phyloP scores from a whole-genome alignment of 2,888 invertebrate species.

The Linyphia triangularis region DNA sequence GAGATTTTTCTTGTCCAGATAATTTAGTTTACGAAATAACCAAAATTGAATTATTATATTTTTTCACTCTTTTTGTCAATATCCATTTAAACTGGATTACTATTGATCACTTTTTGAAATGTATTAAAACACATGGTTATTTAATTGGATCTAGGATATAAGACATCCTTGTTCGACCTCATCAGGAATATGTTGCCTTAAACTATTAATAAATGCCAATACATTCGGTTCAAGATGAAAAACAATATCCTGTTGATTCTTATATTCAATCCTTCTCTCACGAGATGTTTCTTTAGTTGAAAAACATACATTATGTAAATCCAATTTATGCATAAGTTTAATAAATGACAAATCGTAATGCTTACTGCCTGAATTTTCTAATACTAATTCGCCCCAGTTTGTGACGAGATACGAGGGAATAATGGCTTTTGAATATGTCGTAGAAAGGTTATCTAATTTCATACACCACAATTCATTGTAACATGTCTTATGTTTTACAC shows the following conservation, averaged over 20 bases:
- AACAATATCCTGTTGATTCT: slow-evolving; percentile 1
- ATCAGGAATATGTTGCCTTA: background rate
- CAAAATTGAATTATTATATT: background rate
- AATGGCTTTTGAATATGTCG: background rate
- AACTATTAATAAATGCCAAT: background rate
- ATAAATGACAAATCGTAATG: background rate
- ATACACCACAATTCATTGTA: slow-evolving; percentile 1
- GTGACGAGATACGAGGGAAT: background rate
- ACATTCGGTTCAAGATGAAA: background rate
- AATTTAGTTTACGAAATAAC: background rate
- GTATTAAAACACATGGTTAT: background rate
- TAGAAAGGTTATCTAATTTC: background rate
- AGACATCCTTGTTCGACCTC: too few species aligned
- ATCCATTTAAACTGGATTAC: background rate
- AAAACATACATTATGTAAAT: slow-evolving; percentile 8
- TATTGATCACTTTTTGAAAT: background rate
- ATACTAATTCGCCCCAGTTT: background rate
- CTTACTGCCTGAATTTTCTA: background rate
- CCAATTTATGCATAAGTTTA: background rate
- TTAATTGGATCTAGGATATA: background rate
- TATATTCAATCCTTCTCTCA: background rate
- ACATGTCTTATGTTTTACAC: background rate
- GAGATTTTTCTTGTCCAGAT: background rate
- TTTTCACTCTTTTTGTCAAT: background rate
- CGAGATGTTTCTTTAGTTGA: background rate